Evolutionary conservation across 2,888 invertebrate species (phyloP), one percentile per base, ranked within the genome.

Genomic region (Morpho achilles): DNA sequence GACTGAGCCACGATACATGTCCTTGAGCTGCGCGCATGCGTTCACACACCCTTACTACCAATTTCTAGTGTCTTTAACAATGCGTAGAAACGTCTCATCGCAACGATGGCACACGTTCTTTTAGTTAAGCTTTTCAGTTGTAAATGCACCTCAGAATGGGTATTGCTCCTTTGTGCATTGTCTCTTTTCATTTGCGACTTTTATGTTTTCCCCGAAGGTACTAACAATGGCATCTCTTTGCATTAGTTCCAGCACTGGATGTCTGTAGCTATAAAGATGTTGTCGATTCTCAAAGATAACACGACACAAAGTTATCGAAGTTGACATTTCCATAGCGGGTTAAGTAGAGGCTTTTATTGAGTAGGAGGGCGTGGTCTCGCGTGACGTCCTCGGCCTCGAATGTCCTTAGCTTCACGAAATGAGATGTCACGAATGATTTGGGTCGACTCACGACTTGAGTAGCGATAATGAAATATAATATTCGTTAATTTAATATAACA

Each of bases 1-100:
- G 80, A 89, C 88, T 88, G 87, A 86, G 86, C 83, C 80, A 84
- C 83, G 82, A 79, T 75, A 75, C 75, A 77, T 84, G 87, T 76
- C 89, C 88, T 88, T 87, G 88, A 79, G 62, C 65, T 64, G 60
- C 72, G 81, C 88, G 89, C 89, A 85, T 81, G 88, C 88, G 82
- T 76, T 69, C 69, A 67, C 72, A 75, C 77, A 78, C 83, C 82
- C 84, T 80, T 80, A 82, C 85, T 79, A 82, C 73, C 74, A 77
- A 76, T 77, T 78, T 76, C 79, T 74, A 77, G 74, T 76, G 73
- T 73, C 75, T 78, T 71, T 72, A 76, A 78, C 77, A 77, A 77
- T 74, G 67, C 71, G 63, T 67, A 63, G 62, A 61, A 67, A 65
- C 66, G 64, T 68, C 66, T 66, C 67, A 76, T 74, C 75, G 71